Percentiles rank a stretch among this genome's conserved stretches.
Conservation (phyloP, 2,113 vertebrate genomes). For the Rutilus rutilus region DNA sequence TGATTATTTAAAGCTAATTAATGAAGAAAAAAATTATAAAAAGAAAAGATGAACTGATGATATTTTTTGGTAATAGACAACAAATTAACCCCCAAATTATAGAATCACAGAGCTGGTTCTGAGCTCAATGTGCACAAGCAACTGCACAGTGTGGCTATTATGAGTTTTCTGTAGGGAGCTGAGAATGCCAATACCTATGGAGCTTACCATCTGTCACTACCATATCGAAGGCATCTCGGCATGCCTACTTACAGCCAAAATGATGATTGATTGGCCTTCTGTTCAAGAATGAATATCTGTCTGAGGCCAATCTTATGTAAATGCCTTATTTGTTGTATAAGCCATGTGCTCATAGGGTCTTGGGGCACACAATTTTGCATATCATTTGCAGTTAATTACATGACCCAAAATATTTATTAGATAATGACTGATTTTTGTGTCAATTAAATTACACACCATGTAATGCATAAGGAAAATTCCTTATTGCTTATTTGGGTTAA, state of each 20-base stretch:
- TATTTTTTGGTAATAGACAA: background rate
- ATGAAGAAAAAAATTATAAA: background rate
- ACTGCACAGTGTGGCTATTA: constrained; percentile 26
- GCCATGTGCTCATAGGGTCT: constrained; percentile 5
- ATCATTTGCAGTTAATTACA: background rate
- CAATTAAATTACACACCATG: background rate
- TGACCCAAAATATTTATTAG: constrained; percentile 6
- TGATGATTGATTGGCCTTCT: constrained; percentile 15
- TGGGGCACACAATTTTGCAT: background rate
- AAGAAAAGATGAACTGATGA: background rate
- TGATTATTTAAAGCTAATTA: background rate
- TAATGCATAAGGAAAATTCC: background rate
- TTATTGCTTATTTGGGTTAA: background rate
- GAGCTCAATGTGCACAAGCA: constrained; percentile 16
- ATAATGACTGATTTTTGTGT: background rate
- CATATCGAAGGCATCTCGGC: background rate
- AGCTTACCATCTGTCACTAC: constrained; percentile 30
- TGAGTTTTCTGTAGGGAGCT: background rate
- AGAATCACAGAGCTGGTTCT: constrained; percentile 8
- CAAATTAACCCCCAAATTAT: background rate
- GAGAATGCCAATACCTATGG: background rate
- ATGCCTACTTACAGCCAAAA: constrained; percentile 26
- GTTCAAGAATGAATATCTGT: constrained; percentile 1
- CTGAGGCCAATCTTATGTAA: background rate
- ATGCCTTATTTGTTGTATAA: background rate